Percentiles rank a stretch among this genome's conserved stretches.
Conservation (phyloP, 2,888 invertebrate species). For the Noctua janthe region DNA sequence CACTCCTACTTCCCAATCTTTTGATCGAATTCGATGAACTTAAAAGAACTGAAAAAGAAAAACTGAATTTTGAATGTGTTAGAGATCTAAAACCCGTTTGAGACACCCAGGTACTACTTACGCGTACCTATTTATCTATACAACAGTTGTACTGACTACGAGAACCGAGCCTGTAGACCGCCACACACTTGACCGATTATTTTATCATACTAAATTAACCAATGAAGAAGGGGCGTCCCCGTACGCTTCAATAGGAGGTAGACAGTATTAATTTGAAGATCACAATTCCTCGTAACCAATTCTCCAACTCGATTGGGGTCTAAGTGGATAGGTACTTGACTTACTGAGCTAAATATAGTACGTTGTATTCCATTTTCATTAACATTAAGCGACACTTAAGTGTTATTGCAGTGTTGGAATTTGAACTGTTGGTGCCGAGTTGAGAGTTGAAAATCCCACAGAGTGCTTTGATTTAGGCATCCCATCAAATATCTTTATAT, state of each 20-base stretch:
- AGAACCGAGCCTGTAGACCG: background rate
- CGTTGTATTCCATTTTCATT: background rate
- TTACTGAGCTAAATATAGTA: slow-evolving; percentile 7
- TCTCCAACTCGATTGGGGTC: slow-evolving; percentile 9
- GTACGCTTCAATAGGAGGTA: background rate
- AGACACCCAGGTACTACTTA: too few species aligned
- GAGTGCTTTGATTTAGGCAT: background rate
- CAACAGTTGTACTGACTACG: background rate
- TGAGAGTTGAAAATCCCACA: background rate
- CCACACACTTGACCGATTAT: slow-evolving; percentile 29
- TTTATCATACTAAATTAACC: slow-evolving; percentile 14
- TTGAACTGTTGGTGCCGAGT: background rate
- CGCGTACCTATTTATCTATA: too few species aligned
- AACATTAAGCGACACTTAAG: background rate
- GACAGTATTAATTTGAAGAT: slow-evolving; percentile 29
- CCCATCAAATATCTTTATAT: background rate
- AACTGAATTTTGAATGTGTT: background rate
- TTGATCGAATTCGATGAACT: background rate
- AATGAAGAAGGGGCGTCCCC: slow-evolving; percentile 46
- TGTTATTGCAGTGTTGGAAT: background rate
- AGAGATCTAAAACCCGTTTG: too few species aligned
- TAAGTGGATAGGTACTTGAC: slow-evolving; percentile 16
- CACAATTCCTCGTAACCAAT: slow-evolving; percentile 25
- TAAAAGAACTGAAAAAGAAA: background rate
- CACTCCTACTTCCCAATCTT: background rate